A percentile compares a stretch with the other conserved stretches of the same genome.
These are phyloP conservation scores for Reticulitermes lucifugus DNA, from an alignment of 2,888 invertebrate species.

Conservation along the genomic window DNA sequence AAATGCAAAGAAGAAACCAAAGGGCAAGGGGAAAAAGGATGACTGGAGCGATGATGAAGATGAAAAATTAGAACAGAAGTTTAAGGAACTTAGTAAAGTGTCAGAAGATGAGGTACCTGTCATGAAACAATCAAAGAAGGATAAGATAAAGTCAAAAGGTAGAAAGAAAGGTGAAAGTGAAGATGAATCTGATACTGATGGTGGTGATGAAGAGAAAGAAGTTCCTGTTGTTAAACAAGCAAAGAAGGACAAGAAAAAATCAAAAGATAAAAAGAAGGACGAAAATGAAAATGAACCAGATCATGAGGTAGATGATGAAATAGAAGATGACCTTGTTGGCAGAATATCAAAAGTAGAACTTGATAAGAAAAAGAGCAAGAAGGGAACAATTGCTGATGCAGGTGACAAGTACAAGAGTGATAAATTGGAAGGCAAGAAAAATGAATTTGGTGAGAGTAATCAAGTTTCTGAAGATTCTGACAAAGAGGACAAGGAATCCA, in stretches of 20 bases:
- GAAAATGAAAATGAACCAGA: constrained; percentile 34
- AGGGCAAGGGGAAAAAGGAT: constrained; percentile 50
- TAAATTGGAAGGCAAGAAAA: constrained; percentile 51
- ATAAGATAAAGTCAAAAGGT: constrained; percentile 46
- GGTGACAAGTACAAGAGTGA: constrained; percentile 53
- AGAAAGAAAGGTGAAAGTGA: constrained; percentile 50
- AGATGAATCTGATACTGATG: constrained; percentile 47
- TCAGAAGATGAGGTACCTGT: constrained; percentile 48
- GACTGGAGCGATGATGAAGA: constrained; percentile 51
- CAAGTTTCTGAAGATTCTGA: constrained; percentile 57
- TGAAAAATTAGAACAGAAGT: constrained; percentile 47
- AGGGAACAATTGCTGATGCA: constrained; percentile 49
- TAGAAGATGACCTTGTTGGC: constrained; percentile 47
- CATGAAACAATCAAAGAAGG: constrained; percentile 43
- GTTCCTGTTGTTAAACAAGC: constrained; percentile 28
- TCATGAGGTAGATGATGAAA: constrained; percentile 58
- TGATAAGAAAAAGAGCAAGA: constrained; percentile 47
- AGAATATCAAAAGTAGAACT: constrained; percentile 48
- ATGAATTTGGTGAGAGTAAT: constrained; percentile 58
- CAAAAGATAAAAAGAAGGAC: constrained; percentile 45
- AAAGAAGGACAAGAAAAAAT: constrained; percentile 48
- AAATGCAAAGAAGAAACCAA: constrained; percentile 43
- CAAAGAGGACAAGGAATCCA: constrained; percentile 40
- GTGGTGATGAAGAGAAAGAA: constrained; percentile 46
- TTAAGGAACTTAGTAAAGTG: constrained; percentile 43